Evolutionary conservation across 1,140 invertebrate genomes (phyloP), one percentile per base, ranked within the genome.

Genomic region (Trichoplusia ni): DNA sequence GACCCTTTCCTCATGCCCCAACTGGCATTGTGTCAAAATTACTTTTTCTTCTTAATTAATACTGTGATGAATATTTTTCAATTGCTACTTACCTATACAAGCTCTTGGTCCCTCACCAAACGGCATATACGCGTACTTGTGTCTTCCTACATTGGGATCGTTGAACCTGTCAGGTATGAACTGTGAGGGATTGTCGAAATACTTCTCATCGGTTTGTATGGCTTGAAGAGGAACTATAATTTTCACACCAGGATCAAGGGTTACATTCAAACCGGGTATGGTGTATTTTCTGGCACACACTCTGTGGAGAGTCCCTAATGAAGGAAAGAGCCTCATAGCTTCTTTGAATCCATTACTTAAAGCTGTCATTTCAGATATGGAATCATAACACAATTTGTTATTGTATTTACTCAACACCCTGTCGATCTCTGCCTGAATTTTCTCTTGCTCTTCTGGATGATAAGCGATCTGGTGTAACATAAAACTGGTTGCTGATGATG

Each of bases 41-140:
- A n/a, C n/a, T n/a, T n/a, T n/a, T n/a, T n/a, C n/a, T n/a, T n/a
- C n/a, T n/a, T n/a, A n/a, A n/a, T n/a, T n/a, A n/a, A n/a, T n/a
- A n/a, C n/a, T n/a, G 4, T 33, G 8, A 33, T 33, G 9, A 33
- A n/a, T 2, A 33, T 3, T n/a, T 4, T 33, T n/a, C n/a, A n/a
- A n/a, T n/a, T n/a, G n/a, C 9, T 6, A 66, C 67, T 70, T 61
- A 90, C 93, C 94, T 60, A 95, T 94, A 73, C 94, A 95, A 67
- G 92, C 93, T 11, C 94, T 84, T 0, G 92, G 92, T 13, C 94
- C 94, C 62, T 94, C 93, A 0, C 94, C 94, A 73, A 95, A 96
- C 0, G 95, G 93, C 23, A 95, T 71, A 75, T 92, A 94, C 0
- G 87, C 46, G 70, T 87, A 92, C 0, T 74, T 87, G 65, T 90